These are phyloP conservation scores for Varecia variegata DNA, from an alignment of 2,797 vertebrate genomes.

Conservation along the genomic window DNA sequence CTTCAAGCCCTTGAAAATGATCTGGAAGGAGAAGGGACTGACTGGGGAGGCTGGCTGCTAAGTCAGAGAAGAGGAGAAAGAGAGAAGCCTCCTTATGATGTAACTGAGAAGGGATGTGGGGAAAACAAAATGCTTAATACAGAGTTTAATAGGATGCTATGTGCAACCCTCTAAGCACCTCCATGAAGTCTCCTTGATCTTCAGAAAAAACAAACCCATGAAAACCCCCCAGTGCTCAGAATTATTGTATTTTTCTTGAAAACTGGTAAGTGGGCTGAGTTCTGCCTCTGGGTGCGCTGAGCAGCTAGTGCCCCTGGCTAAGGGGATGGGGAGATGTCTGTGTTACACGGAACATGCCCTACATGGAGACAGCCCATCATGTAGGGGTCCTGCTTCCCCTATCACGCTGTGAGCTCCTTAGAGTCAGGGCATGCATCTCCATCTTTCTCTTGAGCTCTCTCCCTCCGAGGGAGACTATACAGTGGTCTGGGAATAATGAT, in stretches of 20 bases:
- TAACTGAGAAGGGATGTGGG: neutral
- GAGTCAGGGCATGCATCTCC: neutral
- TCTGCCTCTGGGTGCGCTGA: neutral
- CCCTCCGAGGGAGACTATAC: neutral
- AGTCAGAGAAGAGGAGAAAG: neutral
- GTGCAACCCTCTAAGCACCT: neutral
- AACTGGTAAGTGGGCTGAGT: neutral
- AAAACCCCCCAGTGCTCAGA: neutral
- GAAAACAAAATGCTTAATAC: neutral
- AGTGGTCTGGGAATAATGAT: neutral
- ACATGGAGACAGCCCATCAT: neutral
- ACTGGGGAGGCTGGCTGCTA: neutral
- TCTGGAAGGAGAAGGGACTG: neutral
- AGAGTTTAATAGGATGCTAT: neutral
- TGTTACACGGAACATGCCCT: neutral
- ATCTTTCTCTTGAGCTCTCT: neutral
- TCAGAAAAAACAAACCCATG: neutral
- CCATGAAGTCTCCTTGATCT: neutral
- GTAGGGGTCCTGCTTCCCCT: neutral
- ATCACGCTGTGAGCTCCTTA: neutral
- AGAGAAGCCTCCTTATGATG: neutral
- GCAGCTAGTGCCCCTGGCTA: neutral
- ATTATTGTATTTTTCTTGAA: constrained; percentile 19
- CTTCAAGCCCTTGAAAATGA: neutral
- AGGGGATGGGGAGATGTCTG: neutral